Evolutionary conservation across 2,888 invertebrate species (phyloP).

Genomic region (Agonopterix arenella): DNA sequence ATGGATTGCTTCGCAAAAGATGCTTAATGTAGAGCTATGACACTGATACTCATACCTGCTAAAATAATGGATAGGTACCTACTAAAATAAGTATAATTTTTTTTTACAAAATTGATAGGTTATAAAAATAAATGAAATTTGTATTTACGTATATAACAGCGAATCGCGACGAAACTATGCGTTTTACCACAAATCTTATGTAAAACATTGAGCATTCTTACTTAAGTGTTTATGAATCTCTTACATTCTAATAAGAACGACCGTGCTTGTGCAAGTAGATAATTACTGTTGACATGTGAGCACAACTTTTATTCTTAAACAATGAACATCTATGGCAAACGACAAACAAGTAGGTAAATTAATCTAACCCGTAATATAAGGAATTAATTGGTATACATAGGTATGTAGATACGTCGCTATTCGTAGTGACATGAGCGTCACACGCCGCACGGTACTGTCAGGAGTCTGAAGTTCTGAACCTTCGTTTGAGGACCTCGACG

Average conservation of each 20-base stretch:
- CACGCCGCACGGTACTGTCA: constrained; percentile 33
- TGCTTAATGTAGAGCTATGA: no score
- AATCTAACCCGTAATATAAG: constrained; percentile 59
- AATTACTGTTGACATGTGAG: constrained; percentile 46
- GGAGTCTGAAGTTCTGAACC: constrained; percentile 3
- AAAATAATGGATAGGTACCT: no score
- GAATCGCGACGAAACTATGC: constrained; percentile 36
- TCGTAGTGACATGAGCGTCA: constrained; percentile 48
- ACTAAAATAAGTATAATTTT: no score
- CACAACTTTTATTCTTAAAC: constrained; percentile 51
- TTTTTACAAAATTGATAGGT: background rate
- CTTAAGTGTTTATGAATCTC: constrained; percentile 43
- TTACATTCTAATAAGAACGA: constrained; percentile 50
- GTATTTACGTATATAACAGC: constrained; percentile 37
- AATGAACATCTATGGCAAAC: constrained; percentile 69
- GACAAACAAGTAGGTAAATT: constrained; percentile 44
- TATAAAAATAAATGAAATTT: constrained; percentile 11
- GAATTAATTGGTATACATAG: constrained; percentile 32
- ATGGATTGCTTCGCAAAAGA: no score
- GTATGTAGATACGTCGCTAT: constrained; percentile 47
- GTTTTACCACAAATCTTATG: constrained; percentile 33
- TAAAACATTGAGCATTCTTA: constrained; percentile 67
- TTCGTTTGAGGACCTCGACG: constrained; percentile 2
- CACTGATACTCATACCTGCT: no score
- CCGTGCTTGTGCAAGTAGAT: constrained; percentile 60